Evolutionary conservation across 2,113 vertebrate species (phyloP).

Genomic region (Bufo bufo): DNA sequence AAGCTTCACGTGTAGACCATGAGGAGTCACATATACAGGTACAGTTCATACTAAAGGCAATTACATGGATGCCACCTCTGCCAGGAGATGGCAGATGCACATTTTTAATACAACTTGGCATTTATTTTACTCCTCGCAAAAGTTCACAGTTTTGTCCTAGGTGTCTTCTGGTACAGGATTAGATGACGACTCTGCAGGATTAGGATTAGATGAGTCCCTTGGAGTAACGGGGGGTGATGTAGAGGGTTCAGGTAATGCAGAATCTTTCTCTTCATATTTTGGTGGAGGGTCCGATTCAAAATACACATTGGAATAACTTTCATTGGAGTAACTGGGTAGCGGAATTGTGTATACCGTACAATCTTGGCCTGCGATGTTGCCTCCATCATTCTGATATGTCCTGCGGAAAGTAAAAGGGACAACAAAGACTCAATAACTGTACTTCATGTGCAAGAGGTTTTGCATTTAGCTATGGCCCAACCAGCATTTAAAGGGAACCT

Average conservation of each 20-base stretch:
- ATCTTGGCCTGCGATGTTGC: constrained; percentile 58
- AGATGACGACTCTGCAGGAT: neutral
- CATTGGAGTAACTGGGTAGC: constrained; percentile 61
- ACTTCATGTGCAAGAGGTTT: neutral
- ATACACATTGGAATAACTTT: constrained; percentile 46
- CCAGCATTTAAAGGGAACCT: neutral
- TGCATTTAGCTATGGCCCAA: neutral
- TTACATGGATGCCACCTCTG: neutral
- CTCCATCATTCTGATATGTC: constrained; percentile 60
- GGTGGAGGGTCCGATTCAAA: constrained; percentile 68
- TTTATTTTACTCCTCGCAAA: neutral
- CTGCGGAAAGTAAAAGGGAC: constrained; percentile 61
- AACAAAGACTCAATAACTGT: neutral
- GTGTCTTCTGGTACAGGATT: neutral
- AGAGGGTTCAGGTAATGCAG: constrained; percentile 11
- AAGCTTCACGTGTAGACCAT: neutral
- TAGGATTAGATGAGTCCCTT: neutral
- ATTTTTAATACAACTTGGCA: neutral
- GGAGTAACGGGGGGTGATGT: neutral
- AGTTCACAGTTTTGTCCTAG: neutral
- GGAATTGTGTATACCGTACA: constrained; percentile 68
- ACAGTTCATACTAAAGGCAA: neutral
- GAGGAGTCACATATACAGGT: neutral
- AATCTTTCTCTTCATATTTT: constrained; percentile 72
- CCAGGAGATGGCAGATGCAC: too few relatives aligned